phyloP scores from a whole-genome alignment of 2,888 invertebrate genomes.

The Helleia helle region DNA sequence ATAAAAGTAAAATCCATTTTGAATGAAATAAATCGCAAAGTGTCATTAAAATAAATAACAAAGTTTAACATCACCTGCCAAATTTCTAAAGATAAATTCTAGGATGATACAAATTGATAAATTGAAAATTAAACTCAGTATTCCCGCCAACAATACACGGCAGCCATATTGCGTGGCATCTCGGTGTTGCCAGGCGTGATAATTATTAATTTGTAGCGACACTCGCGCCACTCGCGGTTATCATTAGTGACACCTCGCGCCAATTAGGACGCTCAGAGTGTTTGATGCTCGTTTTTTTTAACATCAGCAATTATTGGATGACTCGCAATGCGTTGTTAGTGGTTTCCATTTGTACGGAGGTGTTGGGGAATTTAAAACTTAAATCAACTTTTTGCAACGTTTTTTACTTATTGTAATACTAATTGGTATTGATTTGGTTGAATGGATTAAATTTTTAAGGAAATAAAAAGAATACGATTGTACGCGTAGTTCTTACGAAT shows the following conservation, averaged over 20 bases:
- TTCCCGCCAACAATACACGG: slow-evolving; percentile 51
- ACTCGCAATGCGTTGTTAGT: slow-evolving; percentile 51
- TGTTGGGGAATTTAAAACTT: slow-evolving; percentile 32
- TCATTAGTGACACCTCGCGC: slow-evolving; percentile 73
- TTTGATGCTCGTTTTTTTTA: slow-evolving; percentile 69
- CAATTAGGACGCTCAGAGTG: slow-evolving; percentile 64
- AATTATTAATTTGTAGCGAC: slow-evolving; percentile 69
- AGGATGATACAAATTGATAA: slow-evolving; percentile 28
- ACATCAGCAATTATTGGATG: slow-evolving; percentile 66
- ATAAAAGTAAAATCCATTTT: too few relatives aligned
- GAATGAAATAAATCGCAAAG: too few relatives aligned
- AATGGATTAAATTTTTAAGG: too few relatives aligned
- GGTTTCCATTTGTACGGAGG: slow-evolving; percentile 38
- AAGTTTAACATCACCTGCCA: too few relatives aligned
- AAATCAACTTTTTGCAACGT: too few relatives aligned
- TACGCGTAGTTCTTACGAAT: too few relatives aligned
- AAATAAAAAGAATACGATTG: too few relatives aligned
- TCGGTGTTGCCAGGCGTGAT: slow-evolving; percentile 68
- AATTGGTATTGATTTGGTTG: background rate
- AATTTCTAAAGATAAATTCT: slow-evolving; percentile 4
- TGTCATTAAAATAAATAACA: too few relatives aligned
- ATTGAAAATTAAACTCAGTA: slow-evolving; percentile 40
- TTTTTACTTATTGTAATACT: slow-evolving; percentile 19
- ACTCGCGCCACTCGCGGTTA: slow-evolving; percentile 46
- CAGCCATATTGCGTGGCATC: slow-evolving; percentile 57